Percentiles rank a stretch among this genome's conserved stretches.
phyloP scores from a whole-genome alignment of 2,113 vertebrate genomes.

The Gymnocephalus cernua region DNA sequence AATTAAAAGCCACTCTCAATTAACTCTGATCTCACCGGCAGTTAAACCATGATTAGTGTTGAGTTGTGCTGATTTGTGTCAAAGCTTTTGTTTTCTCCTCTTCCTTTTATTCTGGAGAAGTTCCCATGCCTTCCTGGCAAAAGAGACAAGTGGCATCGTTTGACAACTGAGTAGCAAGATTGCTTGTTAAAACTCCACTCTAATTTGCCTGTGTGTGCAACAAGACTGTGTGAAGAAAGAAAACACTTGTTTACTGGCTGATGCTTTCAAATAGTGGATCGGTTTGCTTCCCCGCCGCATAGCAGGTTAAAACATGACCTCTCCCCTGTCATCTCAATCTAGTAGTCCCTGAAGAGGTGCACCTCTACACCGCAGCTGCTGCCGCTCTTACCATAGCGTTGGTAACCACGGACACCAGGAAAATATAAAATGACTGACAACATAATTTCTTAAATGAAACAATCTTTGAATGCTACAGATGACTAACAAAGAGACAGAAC shows the following conservation, averaged over 20 bases:
- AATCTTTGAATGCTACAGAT: neutral
- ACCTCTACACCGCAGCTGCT: constrained; percentile 41
- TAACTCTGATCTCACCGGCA: constrained; percentile 44
- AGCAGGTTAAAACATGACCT: constrained; percentile 69
- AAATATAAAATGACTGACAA: constrained; percentile 8
- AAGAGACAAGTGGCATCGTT: constrained; percentile 63
- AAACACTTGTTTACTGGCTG: constrained; percentile 73
- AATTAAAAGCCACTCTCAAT: constrained; percentile 47
- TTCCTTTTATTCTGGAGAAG: constrained; percentile 72
- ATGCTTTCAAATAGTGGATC: constrained; percentile 51
- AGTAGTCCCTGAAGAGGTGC: constrained; percentile 50
- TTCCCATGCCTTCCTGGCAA: constrained; percentile 75
- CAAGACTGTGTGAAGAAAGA: constrained; percentile 64
- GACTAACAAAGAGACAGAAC: neutral
- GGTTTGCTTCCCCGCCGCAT: constrained; percentile 36
- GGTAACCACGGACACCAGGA: constrained; percentile 23
- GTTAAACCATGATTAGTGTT: constrained; percentile 62
- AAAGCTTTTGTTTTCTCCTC: constrained; percentile 53
- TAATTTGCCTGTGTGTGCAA: constrained; percentile 74
- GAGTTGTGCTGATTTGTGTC: constrained; percentile 62
- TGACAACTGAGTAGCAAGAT: constrained; percentile 65
- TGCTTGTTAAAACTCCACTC: constrained; percentile 73
- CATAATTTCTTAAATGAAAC: neutral
- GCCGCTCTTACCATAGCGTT: neutral
- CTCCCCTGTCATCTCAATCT: constrained; percentile 43